A percentile compares a stretch with the other conserved stretches of the same genome.
These are phyloP conservation scores for Otolemur crassicaudatus DNA, from an alignment of 2,797 vertebrate species.

Conservation along the genomic window DNA sequence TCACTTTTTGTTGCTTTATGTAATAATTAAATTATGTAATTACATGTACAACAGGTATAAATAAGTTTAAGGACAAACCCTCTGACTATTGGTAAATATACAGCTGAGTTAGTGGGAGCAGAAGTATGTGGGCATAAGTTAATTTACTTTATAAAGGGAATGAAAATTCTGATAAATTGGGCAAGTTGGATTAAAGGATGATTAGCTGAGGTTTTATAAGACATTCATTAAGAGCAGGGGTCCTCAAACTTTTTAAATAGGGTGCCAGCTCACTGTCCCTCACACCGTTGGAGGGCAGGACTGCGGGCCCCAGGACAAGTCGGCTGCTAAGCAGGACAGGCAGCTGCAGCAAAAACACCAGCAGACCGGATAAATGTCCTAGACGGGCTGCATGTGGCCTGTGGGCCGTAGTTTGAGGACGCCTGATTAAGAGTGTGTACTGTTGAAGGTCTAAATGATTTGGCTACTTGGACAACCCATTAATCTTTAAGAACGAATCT, in stretches of 20 bases:
- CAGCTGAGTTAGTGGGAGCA: background rate
- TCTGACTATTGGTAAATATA: constrained; percentile 2
- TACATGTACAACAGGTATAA: background rate
- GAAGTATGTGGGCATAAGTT: constrained; percentile 4
- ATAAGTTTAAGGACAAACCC: constrained; percentile 20
- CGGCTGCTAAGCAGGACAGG: too few species aligned
- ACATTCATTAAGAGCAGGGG: background rate
- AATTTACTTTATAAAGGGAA: constrained; percentile 57
- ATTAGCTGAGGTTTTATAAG: constrained; percentile 36
- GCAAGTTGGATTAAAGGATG: constrained; percentile 9
- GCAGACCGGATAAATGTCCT: too few species aligned
- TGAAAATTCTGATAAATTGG: background rate
- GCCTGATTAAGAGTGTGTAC: background rate
- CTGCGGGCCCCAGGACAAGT: too few species aligned
- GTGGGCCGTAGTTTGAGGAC: too few species aligned
- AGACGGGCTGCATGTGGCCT: too few species aligned
- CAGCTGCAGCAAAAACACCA: too few species aligned
- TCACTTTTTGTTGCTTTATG: constrained; percentile 29
- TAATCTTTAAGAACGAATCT: constrained; percentile 21
- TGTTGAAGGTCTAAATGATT: constrained; percentile 22
- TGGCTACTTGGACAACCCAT: constrained; percentile 21
- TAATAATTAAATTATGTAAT: constrained; percentile 58
- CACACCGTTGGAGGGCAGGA: too few species aligned
- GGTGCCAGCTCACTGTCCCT: too few species aligned
- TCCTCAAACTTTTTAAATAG: too few species aligned